Percentiles rank a stretch among this genome's conserved stretches.
Evolutionary conservation across 2,888 invertebrate species (phyloP).

Genomic region (Amiota communis): DNA sequence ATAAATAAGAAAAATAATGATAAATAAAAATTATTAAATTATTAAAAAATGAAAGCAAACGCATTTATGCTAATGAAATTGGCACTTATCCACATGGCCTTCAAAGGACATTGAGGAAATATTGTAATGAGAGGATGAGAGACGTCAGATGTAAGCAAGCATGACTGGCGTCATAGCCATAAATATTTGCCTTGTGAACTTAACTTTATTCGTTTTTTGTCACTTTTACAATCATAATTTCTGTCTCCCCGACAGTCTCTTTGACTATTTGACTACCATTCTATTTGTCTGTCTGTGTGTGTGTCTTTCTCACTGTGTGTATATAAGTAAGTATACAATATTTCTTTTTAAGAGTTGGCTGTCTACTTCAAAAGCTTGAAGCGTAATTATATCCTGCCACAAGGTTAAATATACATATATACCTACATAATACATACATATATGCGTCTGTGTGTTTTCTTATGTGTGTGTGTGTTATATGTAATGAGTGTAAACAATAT

Average conservation of each 20-base stretch:
- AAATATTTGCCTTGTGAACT: neutral
- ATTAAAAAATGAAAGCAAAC: too few species aligned
- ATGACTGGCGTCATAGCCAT: neutral
- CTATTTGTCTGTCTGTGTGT: neutral
- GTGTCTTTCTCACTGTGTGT: neutral
- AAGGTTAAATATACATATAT: neutral
- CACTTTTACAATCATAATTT: too few species aligned
- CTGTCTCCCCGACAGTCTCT: too few species aligned
- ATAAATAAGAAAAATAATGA: too few species aligned
- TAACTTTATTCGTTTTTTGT: neutral
- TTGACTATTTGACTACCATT: neutral
- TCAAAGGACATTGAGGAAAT: too few species aligned
- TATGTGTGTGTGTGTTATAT: neutral
- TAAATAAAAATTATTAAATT: too few species aligned
- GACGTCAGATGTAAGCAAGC: neutral
- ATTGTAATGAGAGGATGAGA: too few species aligned
- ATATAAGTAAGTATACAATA: neutral
- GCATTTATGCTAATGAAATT: too few species aligned
- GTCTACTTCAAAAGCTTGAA: neutral
- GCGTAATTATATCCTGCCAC: constrained; percentile 13
- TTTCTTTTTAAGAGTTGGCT: too few species aligned
- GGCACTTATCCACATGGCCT: too few species aligned
- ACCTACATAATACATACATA: neutral
- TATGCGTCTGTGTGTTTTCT: neutral
- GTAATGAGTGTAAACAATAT: neutral